Evolutionary conservation across 1,140 invertebrate species (phyloP), one percentile per base, ranked within the genome.

Genomic region (Drosophila subobscura): DNA sequence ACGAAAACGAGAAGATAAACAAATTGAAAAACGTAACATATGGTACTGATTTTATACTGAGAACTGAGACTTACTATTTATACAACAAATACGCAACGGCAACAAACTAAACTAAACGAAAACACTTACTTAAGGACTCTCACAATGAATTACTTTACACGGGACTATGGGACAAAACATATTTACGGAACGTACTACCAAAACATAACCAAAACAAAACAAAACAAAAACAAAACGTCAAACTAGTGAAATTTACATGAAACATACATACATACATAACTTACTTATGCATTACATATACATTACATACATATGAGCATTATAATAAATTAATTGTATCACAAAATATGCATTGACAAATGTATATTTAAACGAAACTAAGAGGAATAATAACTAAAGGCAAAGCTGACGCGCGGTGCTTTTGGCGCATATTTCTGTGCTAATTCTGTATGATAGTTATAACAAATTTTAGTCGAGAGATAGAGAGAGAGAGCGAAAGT

Each of bases 1-100:
- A 41, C 16, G 47, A 27, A 60, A 47, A 66, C 14, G 23, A 51
- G 59, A 58, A 44, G 12, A 5, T 25, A 70, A 53, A 71, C 65
- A 60, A 80, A 80, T 80, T 80, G 61, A 46, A 74, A 63, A 78
- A 86, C 58, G 70, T 55, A 86, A 84, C 76, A 81, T 67, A 86
- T 86, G 83, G 81, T 83, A 86, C 81, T 86, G 81, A 86, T 86
- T 88, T 86, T 86, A 86, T 86, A 86, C 81, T 86, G 81, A 86
- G 81, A 86, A 86, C 81, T 88, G 81, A 86, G 81, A 88, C 81
- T 85, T 85, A 81, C 72, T 72, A 85, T 77, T 71, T 86, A 86
- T 86, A 84, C 81, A 72, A 84, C 81, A 72, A 66, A 65, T 57
- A 79, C 52, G 75, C 45, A 54, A 60, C 41, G 41, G 41, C 55